Base-by-base conservation (phyloP, 2,888 invertebrate genomes). In the Apamea epomidion region DNA sequence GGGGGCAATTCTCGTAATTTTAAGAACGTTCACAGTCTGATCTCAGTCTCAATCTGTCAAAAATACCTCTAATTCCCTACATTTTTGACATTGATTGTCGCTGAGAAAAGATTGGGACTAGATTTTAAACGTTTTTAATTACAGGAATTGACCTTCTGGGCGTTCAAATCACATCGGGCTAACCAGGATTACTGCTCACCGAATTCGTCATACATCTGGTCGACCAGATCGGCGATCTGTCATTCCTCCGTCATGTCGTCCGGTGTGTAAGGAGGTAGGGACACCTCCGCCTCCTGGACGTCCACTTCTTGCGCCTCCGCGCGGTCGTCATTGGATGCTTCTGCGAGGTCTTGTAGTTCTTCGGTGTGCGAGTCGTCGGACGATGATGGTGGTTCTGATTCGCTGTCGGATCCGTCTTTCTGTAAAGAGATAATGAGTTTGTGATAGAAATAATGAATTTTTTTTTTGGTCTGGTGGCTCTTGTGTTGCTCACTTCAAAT, bases 351-450 rank as follows among this genome's bases (percentile, higher is more conserved):
- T 0, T 29, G 54, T 0, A 80, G 29, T n/a, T 91, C 91, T 60
- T 91, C 91, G 0, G 72, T 68, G 0, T 88, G 81, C 0, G 89
- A 87, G 12, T 87, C 86, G 14, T 89, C 89, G 0, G 89, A 89
- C 7, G 88, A 80, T 0, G 90, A 88, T 0, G 88, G 87, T 0
- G 91, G 88, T 14, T 92, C 93, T 0, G 92, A 82, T 16, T 92
- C 92, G 18, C 87, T 89, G 67, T 89, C 92, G 0, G 92, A 85
- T 0, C 89, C 92, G 67, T 93, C 92, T 76, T 93, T 93, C 93
- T 93, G 93, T 78, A 72, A 83, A 74, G 10, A 16, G 1, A 37
- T 37, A 58, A 29, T 12, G 7, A 4, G 32, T 54, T 21, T 54
- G 37, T 67, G 42, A 60, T 12, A 21, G 4, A 65, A 64, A 65